phyloP scores from a whole-genome alignment of 2,113 vertebrate genomes.

The Pseudopodoces humilis region DNA sequence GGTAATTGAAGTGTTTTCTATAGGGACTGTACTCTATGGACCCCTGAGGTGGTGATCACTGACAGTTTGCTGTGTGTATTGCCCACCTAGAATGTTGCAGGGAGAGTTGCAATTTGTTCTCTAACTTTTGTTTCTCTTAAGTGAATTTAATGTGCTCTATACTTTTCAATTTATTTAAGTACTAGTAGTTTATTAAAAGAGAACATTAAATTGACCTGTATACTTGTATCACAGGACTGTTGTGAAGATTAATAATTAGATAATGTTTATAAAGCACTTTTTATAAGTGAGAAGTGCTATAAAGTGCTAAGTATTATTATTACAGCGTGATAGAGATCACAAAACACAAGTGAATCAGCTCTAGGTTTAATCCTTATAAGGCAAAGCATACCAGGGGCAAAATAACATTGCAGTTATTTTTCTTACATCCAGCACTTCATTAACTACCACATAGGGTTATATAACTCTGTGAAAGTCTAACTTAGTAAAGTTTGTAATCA shows the following conservation, averaged over 20 bases:
- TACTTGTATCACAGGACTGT: slow-evolving; percentile 44
- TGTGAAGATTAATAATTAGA: slow-evolving; percentile 67
- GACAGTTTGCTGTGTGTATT: neutral
- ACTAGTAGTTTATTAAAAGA: slow-evolving; percentile 66
- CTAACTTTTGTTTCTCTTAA: slow-evolving; percentile 50
- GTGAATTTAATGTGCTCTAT: slow-evolving; percentile 57
- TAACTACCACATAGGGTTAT: slow-evolving; percentile 71
- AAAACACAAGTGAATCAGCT: slow-evolving; percentile 70
- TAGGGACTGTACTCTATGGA: neutral
- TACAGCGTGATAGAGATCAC: slow-evolving; percentile 58
- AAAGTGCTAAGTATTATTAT: slow-evolving; percentile 59
- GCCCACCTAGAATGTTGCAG: neutral
- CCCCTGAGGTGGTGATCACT: neutral
- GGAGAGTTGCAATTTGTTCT: neutral
- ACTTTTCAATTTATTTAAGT: slow-evolving; percentile 67
- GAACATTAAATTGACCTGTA: slow-evolving; percentile 65
- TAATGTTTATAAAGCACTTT: slow-evolving; percentile 61
- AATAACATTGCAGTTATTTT: slow-evolving; percentile 71
- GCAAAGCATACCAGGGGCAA: slow-evolving; percentile 60
- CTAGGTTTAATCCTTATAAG: slow-evolving; percentile 67
- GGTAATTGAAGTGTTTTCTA: neutral
- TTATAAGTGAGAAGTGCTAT: slow-evolving; percentile 56
- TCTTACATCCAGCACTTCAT: slow-evolving; percentile 75
- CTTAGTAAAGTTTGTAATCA: slow-evolving; percentile 74
- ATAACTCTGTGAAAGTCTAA: slow-evolving; percentile 69